These are phyloP conservation scores for Vespertilio murinus DNA, from an alignment of 2,797 vertebrate species.

Conservation along the genomic window DNA sequence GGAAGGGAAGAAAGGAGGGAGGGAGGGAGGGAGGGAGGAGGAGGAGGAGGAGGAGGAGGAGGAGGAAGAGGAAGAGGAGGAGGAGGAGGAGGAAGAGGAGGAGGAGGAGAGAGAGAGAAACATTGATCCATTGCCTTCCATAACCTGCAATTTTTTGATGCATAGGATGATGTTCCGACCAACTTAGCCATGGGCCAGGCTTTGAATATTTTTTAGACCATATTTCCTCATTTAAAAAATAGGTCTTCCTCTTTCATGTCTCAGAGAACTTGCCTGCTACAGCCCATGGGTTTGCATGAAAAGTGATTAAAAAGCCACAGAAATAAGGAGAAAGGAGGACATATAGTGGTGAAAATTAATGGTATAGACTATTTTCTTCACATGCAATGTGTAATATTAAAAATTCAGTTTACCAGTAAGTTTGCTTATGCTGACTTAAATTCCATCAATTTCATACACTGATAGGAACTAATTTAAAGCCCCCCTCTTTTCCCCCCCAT, in stretches of 20 bases:
- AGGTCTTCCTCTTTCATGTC: background rate
- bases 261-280: background rate
- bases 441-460: background rate
- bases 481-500: background rate
- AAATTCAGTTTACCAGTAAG: background rate
- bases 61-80: too few relatives aligned
- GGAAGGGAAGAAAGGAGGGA: too few relatives aligned
- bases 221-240: conserved; percentile 29
- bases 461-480: background rate
- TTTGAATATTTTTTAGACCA: background rate
- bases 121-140: background rate
- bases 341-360: background rate
- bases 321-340: background rate
- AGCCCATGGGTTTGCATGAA: background rate
- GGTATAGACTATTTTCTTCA: background rate
- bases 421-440: background rate
- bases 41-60: too few relatives aligned
- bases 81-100: rapidly evolving
- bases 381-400: background rate
- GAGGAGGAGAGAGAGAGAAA: background rate
- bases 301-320: background rate
- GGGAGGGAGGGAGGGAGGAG: too few relatives aligned
- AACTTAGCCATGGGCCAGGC: background rate
- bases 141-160: background rate
- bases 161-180: background rate